A percentile compares a stretch with the other conserved stretches of the same genome.
phyloP scores from a whole-genome alignment of 2,888 invertebrate genomes.

The Galerucella pusilla region DNA sequence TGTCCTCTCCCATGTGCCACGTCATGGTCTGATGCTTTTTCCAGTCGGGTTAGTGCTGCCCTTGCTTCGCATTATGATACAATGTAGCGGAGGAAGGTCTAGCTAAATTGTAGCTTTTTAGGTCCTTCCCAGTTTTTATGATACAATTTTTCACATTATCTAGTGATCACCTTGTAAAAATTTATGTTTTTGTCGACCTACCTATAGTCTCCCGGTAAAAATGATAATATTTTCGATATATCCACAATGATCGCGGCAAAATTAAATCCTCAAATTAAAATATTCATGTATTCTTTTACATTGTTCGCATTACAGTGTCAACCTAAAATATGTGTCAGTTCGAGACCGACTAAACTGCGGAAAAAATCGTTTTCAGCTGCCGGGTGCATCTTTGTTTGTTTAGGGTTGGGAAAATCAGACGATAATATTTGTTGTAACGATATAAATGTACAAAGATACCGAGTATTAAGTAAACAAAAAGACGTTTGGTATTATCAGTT shows the following conservation, averaged over 20 bases:
- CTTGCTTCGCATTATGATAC: no score
- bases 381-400: slow-evolving; percentile 38
- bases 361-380: slow-evolving; percentile 33
- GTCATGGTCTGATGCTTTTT: no score
- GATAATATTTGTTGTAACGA: slow-evolving; percentile 50
- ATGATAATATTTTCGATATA: slow-evolving; percentile 18
- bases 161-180: background rate
- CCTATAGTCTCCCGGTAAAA: slow-evolving; percentile 18
- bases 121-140: no score
- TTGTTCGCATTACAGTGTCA: slow-evolving; percentile 40
- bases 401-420: slow-evolving; percentile 39
- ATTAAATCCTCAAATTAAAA: slow-evolving; percentile 40
- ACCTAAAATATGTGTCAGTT: slow-evolving; percentile 40
- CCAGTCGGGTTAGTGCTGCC: no score
- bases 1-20: no score
- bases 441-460: slow-evolving; percentile 50
- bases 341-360: slow-evolving; percentile 20
- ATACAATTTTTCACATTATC: no score
- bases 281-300: slow-evolving; percentile 42
- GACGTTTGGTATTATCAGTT: slow-evolving; percentile 52
- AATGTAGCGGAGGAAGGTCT: no score
- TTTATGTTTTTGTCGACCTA: background rate
- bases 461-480: slow-evolving; percentile 52
- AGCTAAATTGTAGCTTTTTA: no score
- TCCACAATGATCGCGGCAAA: slow-evolving; percentile 44